Base-by-base conservation (phyloP, 2,888 invertebrate species). In the Scaptodrosophila latifasciaeformis region DNA sequence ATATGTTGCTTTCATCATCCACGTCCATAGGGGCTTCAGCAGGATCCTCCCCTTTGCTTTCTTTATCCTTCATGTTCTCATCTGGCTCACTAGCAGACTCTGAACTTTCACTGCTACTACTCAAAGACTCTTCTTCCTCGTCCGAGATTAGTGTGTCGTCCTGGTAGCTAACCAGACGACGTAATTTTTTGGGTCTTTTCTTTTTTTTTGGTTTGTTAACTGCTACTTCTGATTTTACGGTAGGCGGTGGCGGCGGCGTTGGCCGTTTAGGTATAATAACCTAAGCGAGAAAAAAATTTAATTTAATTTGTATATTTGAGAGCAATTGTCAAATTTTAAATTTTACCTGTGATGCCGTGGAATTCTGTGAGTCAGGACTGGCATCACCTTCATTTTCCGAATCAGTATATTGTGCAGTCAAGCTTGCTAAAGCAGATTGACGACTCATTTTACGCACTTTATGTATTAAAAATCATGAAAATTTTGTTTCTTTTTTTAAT, bases 391-490 rank as follows among this genome's bases (percentile, higher is more conserved):
- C 96, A 47, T 93, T 94, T 87, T 96, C 96, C 0, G 96, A 96
- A 85, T 96, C 96, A 1, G 96, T 96, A 85, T 96, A 96, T 37
- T 93, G 94, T 21, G 94, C 96, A 46, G 95, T 96, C 67, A 96
- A 88, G 46, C 94, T 93, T 53, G 94, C 94, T 84, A 96, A 88
- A 31, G 95, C 95, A 0, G 87, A 85, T 42, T 82, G 81, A 46
- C 69, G 82, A 48, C 70, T 83, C 80, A 81, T 83, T 43, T 47
- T 37, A 9, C 4, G 7, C 7, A 5, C 24, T 7, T 24, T n/a
- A n/a, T n/a, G n/a, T n/a, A n/a, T n/a, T n/a, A n/a, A n/a, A n/a
- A n/a, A n/a, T n/a, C 30, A 13, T 27, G 7, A 17, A 50, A 17
- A 13, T 19, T 12, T 9, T 29, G 7, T 10, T 18, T 17, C 4